phyloP scores from a whole-genome alignment of 2,113 vertebrate genomes.

The Symphodus melops region DNA sequence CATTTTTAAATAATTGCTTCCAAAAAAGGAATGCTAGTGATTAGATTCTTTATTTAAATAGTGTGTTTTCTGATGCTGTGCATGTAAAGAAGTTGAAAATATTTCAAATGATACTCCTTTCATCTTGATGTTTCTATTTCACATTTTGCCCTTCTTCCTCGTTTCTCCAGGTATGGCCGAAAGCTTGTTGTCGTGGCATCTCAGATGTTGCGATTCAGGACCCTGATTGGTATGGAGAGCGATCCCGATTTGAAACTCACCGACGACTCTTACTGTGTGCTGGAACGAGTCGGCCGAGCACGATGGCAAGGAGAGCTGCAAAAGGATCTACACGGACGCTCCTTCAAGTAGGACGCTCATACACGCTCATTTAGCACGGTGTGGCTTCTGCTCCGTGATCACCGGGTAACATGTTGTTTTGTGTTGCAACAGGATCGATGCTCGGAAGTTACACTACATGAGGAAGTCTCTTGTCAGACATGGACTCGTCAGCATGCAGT shows the following conservation, averaged over 20 bases:
- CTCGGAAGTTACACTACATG: slow-evolving; percentile 95
- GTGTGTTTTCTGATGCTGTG: too few species aligned
- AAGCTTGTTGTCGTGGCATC: slow-evolving; percentile 91
- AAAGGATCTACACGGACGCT: slow-evolving; percentile 88
- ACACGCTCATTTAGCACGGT: not conserved
- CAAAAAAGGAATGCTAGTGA: too few species aligned
- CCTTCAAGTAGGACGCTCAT: slow-evolving; percentile 87
- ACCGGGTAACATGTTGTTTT: not conserved
- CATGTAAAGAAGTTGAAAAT: too few species aligned
- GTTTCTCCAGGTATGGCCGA: slow-evolving; percentile 87
- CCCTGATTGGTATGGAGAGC: slow-evolving; percentile 88
- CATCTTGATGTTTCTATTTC: not conserved
- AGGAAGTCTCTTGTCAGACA: slow-evolving; percentile 89
- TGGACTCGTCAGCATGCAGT: slow-evolving; percentile 91
- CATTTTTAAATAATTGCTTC: too few species aligned
- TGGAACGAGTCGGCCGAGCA: slow-evolving; percentile 92
- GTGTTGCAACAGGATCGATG: slow-evolving; percentile 86
- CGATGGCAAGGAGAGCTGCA: slow-evolving; percentile 98
- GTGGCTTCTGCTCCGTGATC: not conserved
- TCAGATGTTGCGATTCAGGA: slow-evolving; percentile 86
- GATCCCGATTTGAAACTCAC: slow-evolving; percentile 91
- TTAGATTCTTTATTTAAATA: too few species aligned
- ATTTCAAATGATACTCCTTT: too few species aligned
- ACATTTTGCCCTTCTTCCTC: not conserved
- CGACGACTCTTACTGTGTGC: slow-evolving; percentile 92